These are phyloP conservation scores for Drosophila quinaria DNA, from an alignment of 2,888 invertebrate species.

Conservation along the genomic window DNA sequence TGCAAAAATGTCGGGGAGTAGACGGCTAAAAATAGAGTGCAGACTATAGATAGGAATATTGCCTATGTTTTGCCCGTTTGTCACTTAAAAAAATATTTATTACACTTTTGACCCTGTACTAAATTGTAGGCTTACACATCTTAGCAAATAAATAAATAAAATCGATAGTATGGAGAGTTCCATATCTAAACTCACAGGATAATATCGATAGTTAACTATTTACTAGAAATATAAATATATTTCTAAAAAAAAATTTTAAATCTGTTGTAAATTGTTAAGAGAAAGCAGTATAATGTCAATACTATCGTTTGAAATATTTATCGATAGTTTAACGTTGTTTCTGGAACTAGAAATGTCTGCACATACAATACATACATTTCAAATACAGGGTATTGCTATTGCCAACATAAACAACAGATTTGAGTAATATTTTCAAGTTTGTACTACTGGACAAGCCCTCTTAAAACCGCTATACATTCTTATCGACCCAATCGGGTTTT, in stretches of 20 bases:
- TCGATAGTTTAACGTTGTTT: no score
- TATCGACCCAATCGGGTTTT: slow-evolving; percentile 17
- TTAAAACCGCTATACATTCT: not conserved
- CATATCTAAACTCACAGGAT: no score
- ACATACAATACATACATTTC: not conserved
- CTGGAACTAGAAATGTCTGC: not conserved
- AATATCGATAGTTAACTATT: no score
- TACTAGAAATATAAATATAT: no score
- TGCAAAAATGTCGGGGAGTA: not conserved
- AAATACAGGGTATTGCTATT: not conserved
- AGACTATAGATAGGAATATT: not conserved
- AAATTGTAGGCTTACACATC: no score
- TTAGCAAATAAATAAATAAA: no score
- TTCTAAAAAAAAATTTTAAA: not conserved
- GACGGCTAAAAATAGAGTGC: not conserved
- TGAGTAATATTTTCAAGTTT: not conserved
- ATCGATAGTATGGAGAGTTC: not conserved
- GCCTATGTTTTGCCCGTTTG: no score
- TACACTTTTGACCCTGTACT: not conserved
- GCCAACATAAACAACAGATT: not conserved
- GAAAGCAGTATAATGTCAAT: no score
- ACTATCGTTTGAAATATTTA: no score
- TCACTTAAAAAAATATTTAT: not conserved
- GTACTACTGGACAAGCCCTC: slow-evolving; percentile 1
- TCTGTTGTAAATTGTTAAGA: not conserved